Evolutionary conservation across 2,888 invertebrate species (phyloP).

Genomic region (Pristionchus exspectatus): DNA sequence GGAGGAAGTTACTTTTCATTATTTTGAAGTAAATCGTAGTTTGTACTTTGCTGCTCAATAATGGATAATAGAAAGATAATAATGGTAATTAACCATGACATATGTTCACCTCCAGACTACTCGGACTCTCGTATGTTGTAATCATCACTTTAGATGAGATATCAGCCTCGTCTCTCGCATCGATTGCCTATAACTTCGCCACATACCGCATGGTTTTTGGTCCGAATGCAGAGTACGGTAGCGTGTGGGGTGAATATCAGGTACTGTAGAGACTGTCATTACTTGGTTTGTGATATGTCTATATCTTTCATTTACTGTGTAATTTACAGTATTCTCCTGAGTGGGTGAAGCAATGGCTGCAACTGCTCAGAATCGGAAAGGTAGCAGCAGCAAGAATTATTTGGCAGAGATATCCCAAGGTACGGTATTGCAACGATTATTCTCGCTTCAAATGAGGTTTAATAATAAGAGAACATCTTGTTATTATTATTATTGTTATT

Average conservation of each 20-base stretch:
- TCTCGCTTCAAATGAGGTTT: background rate
- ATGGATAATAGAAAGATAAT: no score
- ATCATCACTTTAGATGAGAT: background rate
- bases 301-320: background rate
- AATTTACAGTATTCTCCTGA: background rate
- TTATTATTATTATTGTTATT: no score
- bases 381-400: slow-evolving; percentile 5
- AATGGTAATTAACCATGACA: no score
- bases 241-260: slow-evolving; percentile 19
- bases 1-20: no score
- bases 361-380: background rate
- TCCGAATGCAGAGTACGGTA: slow-evolving; percentile 24
- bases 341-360: slow-evolving; percentile 24
- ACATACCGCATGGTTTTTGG: slow-evolving; percentile 51
- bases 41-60: no score
- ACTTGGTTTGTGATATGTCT: no score
- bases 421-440: background rate
- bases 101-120: no score
- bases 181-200: slow-evolving; percentile 35
- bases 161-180: background rate
- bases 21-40: no score
- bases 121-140: no score
- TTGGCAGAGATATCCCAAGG: slow-evolving; percentile 45
- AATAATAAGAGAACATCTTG: no score
- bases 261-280: background rate